phyloP scores from a whole-genome alignment of 2,888 invertebrate genomes.

The Parnassius smintheus region DNA sequence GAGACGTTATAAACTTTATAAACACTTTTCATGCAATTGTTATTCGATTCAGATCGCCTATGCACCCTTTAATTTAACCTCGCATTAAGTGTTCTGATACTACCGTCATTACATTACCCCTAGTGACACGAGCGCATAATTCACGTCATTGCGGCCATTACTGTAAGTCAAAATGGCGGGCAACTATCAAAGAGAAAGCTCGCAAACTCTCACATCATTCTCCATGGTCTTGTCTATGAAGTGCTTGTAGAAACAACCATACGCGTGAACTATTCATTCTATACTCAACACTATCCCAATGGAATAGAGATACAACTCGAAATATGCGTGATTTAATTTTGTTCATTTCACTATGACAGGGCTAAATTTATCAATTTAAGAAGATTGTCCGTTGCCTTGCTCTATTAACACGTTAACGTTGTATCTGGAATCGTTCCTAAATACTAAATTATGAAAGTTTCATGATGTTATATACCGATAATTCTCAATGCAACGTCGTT shows the following conservation, averaged over 20 bases:
- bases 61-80: slow-evolving; percentile 56
- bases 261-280: slow-evolving; percentile 32
- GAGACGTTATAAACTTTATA: slow-evolving; percentile 27
- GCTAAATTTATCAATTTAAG: slow-evolving; percentile 72
- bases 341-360: slow-evolving; percentile 56
- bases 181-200: slow-evolving; percentile 78
- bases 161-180: slow-evolving; percentile 78
- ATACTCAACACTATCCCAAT: slow-evolving; percentile 39
- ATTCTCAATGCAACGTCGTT: slow-evolving; percentile 31
- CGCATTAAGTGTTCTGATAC: slow-evolving; percentile 57
- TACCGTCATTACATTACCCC: slow-evolving; percentile 67
- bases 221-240: slow-evolving; percentile 66
- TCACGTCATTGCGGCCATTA: slow-evolving; percentile 70
- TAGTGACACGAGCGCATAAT: slow-evolving; percentile 71
- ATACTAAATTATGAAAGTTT: slow-evolving; percentile 65
- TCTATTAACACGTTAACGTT: slow-evolving; percentile 71
- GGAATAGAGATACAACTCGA: slow-evolving; percentile 36
- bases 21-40: slow-evolving; percentile 26
- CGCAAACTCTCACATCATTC: slow-evolving; percentile 74
- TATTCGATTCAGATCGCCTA: slow-evolving; percentile 29
- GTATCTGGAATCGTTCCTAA: slow-evolving; percentile 54
- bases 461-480: slow-evolving; percentile 42
- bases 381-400: slow-evolving; percentile 66
- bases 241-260: slow-evolving; percentile 54
- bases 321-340: slow-evolving; percentile 36